Evolutionary conservation across 2,113 vertebrate species (phyloP).

Genomic region (Silurus meridionalis): DNA sequence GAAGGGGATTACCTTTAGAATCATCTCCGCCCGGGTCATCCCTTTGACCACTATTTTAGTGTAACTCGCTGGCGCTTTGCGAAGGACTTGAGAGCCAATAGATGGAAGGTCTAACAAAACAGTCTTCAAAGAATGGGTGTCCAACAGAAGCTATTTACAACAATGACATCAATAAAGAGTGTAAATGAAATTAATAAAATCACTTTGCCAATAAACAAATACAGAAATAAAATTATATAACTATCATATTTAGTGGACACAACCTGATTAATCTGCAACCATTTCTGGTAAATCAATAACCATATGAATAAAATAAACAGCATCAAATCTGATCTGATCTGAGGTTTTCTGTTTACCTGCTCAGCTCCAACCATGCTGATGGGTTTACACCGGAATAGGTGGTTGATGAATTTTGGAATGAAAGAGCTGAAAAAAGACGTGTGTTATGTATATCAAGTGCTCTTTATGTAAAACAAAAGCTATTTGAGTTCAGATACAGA

Average conservation of each 20-base stretch:
- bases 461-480: not conserved
- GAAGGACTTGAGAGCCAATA: slow-evolving; percentile 94
- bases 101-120: slow-evolving; percentile 94
- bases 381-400: slow-evolving; percentile 97
- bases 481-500: slow-evolving; percentile 62
- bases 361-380: slow-evolving; percentile 99
- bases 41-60: slow-evolving; percentile 99
- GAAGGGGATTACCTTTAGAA: slow-evolving; percentile 85
- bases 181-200: not conserved
- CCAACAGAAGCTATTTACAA: slow-evolving; percentile 85
- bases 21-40: slow-evolving; percentile 99
- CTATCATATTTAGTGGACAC: not conserved
- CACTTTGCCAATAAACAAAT: not conserved
- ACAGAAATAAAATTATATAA: not conserved
- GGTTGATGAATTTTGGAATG: slow-evolving; percentile 99
- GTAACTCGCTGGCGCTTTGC: slow-evolving; percentile 97
- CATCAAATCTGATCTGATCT: not conserved
- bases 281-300: not conserved
- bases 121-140: slow-evolving; percentile 97
- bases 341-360: slow-evolving; percentile 75
- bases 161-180: not conserved
- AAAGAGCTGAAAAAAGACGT: slow-evolving; percentile 80
- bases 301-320: not conserved
- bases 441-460: not conserved
- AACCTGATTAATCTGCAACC: not conserved